These are phyloP conservation scores for Myotis davidii DNA, from an alignment of 2,113 vertebrate genomes.

Conservation along the genomic window DNA sequence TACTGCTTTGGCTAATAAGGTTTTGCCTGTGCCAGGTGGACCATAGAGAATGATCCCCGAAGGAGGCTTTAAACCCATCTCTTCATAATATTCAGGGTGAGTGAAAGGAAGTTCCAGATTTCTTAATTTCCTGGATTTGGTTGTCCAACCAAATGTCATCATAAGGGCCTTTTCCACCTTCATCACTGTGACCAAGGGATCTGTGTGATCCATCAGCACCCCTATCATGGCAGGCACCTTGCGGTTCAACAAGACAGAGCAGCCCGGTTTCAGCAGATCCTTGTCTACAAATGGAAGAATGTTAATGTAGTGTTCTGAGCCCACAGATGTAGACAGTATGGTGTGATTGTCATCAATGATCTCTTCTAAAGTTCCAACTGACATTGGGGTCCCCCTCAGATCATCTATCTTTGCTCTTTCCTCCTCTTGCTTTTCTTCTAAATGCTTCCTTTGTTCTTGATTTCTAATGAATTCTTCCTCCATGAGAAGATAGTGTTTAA, in stretches of 20 bases:
- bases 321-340: slow-evolving; percentile 97
- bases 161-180: slow-evolving; percentile 97
- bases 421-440: slow-evolving; percentile 99
- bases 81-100: not conserved
- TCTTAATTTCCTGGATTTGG: slow-evolving; percentile 99
- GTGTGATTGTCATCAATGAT: slow-evolving; percentile 99
- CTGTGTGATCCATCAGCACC: slow-evolving; percentile 97
- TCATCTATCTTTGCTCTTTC: slow-evolving; percentile 98
- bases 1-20: not conserved
- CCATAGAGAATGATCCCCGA: not conserved
- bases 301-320: slow-evolving; percentile 97
- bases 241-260: slow-evolving; percentile 97
- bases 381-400: slow-evolving; percentile 97
- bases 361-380: slow-evolving; percentile 96
- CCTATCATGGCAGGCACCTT: slow-evolving; percentile 98
- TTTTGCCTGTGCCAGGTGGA: not conserved
- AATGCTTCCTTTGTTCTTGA: slow-evolving; percentile 98
- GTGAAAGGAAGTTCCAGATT: not conserved
- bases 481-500: slow-evolving; percentile 98
- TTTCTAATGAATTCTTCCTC: slow-evolving; percentile 99
- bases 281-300: slow-evolving; percentile 99
- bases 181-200: slow-evolving; percentile 97
- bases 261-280: slow-evolving; percentile 96
- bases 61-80: not conserved
- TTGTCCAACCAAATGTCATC: slow-evolving; percentile 97